phyloP scores from a whole-genome alignment of 1,140 invertebrate species.

The Sinonovacula constricta region DNA sequence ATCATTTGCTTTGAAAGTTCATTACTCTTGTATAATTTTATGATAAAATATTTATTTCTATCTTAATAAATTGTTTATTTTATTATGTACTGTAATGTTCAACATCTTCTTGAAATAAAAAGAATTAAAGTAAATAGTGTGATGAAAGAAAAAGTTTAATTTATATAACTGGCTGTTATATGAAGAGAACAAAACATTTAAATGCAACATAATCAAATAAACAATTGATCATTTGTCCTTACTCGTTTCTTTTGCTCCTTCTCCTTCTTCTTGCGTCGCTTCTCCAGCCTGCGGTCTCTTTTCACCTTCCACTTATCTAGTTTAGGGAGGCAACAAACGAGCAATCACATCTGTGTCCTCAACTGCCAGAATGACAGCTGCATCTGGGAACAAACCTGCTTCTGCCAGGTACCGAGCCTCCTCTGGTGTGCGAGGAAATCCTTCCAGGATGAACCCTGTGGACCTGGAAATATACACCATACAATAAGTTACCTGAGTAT shows the following conservation, averaged over 20 bases:
- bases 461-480: conserved; percentile 58
- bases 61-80: too few species aligned
- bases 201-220: too few species aligned
- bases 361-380: conserved; percentile 71
- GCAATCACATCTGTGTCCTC: conserved; percentile 75
- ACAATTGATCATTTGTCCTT: too few species aligned
- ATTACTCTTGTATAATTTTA: too few species aligned
- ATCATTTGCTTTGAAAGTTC: too few species aligned
- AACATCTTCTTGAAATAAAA: too few species aligned
- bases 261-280: conserved; percentile 73
- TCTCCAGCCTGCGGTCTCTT: conserved; percentile 71
- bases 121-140: too few species aligned
- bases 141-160: too few species aligned
- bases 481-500: background rate
- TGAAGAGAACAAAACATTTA: too few species aligned
- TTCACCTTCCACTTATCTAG: conserved; percentile 76
- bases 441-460: conserved; percentile 78
- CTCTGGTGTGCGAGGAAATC: conserved; percentile 76
- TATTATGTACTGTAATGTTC: too few species aligned
- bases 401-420: conserved; percentile 75
- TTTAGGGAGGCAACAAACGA: conserved; percentile 75
- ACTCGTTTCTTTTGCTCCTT: conserved; percentile 75
- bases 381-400: conserved; percentile 76
- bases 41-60: too few species aligned
- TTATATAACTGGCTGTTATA: too few species aligned